A percentile compares a stretch with the other conserved stretches of the same genome.
Evolutionary conservation across 2,113 vertebrate genomes (phyloP).

Genomic region (Clupea harengus): DNA sequence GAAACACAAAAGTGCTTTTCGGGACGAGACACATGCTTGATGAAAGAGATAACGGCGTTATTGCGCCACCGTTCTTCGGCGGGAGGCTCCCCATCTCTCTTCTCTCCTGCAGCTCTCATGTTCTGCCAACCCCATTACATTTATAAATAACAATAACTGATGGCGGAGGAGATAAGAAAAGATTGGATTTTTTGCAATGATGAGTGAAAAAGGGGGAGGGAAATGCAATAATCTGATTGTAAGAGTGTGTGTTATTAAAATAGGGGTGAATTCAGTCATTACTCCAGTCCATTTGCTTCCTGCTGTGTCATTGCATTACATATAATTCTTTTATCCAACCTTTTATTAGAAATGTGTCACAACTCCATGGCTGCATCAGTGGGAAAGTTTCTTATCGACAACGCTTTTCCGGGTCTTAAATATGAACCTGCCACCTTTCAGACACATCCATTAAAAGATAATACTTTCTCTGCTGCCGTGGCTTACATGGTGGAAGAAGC

Average conservation of each 20-base stretch:
- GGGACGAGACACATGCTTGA: conserved; percentile 52
- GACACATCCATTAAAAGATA: conserved; percentile 5
- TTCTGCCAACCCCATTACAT: conserved; percentile 18
- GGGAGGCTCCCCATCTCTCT: conserved; percentile 27
- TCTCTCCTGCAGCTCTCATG: conserved; percentile 34
- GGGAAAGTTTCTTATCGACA: conserved; percentile 28
- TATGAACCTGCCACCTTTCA: conserved; percentile 35
- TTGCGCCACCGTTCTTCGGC: conserved; percentile 42
- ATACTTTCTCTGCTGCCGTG: not conserved
- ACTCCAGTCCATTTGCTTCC: conserved; percentile 35
- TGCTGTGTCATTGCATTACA: conserved; percentile 32
- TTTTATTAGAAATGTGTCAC: conserved; percentile 39
- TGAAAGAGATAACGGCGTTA: conserved; percentile 57
- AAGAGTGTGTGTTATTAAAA: conserved; percentile 35
- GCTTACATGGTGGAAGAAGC: not conserved
- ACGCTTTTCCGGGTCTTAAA: conserved; percentile 40
- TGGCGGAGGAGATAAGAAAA: conserved; percentile 20
- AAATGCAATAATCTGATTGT: conserved; percentile 27
- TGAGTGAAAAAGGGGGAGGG: not conserved
- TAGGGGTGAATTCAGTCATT: conserved; percentile 18
- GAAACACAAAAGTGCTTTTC: conserved; percentile 64
- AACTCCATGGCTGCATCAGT: conserved; percentile 25
- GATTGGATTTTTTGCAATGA: not conserved
- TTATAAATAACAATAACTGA: conserved; percentile 33
- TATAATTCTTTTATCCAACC: conserved; percentile 30